Evolutionary conservation across 2,113 vertebrate species (phyloP).

Genomic region (Euleptes europaea): DNA sequence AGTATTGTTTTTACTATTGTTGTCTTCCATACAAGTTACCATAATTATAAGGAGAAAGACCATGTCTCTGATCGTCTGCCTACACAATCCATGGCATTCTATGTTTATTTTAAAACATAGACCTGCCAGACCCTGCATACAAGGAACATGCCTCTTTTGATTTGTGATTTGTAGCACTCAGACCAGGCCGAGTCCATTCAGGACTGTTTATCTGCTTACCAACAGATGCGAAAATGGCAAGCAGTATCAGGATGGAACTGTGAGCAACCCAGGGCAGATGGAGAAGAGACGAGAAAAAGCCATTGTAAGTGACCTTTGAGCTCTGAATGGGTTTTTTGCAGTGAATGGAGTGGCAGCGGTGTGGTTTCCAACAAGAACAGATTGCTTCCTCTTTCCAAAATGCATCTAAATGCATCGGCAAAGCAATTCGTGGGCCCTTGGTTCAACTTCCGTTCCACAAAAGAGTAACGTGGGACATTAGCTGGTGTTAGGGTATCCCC

Average conservation of each 20-base stretch:
- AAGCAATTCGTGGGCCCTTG: conserved; percentile 3
- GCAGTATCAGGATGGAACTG: conserved; percentile 66
- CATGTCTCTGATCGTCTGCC: neutral
- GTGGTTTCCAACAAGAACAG: neutral
- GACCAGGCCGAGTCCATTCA: neutral
- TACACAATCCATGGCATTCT: neutral
- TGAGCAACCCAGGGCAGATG: conserved; percentile 70
- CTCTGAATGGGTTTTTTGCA: neutral
- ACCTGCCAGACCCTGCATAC: accelerated
- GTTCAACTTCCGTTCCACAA: neutral
- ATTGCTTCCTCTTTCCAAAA: neutral
- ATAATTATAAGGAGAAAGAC: neutral
- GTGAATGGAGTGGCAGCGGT: neutral
- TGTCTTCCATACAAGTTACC: too few species aligned
- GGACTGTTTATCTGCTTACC: conserved; percentile 60
- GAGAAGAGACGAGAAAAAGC: conserved; percentile 87
- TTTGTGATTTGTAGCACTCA: conserved; percentile 3
- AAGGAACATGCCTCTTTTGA: accelerated
- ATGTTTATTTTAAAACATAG: accelerated
- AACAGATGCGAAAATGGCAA: conserved; percentile 81
- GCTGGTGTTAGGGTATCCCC: conserved; percentile 31
- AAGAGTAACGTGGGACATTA: conserved; percentile 8
- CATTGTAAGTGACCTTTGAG: conserved; percentile 77
- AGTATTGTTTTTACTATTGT: too few species aligned
- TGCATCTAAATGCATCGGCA: neutral